These are phyloP conservation scores for Phataginus tetradactyla DNA, from an alignment of 2,797 vertebrate species.

Conservation along the genomic window DNA sequence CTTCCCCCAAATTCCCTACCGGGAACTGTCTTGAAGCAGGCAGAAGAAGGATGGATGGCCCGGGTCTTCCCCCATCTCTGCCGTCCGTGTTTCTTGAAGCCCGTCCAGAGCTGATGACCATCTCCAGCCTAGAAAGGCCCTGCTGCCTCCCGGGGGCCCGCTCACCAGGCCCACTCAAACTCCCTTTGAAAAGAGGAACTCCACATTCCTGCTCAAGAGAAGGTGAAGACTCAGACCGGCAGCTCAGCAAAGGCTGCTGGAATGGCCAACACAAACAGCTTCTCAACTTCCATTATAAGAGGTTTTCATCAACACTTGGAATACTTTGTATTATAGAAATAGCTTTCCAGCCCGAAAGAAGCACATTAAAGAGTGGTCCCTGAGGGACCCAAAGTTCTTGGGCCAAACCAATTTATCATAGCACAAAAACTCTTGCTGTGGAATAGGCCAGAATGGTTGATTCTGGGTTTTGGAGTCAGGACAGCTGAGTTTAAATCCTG, in stretches of 20 bases:
- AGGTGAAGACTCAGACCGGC: conserved; percentile 48
- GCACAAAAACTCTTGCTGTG: conserved; percentile 2
- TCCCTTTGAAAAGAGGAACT: conserved; percentile 63
- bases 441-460: neutral
- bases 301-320: conserved; percentile 69
- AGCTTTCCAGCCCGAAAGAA: conserved; percentile 71
- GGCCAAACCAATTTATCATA: conserved; percentile 67
- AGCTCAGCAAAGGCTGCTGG: conserved; percentile 41
- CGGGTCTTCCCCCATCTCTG: conserved; percentile 62
- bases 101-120: conserved; percentile 53
- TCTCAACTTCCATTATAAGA: conserved; percentile 75
- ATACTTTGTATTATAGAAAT: conserved; percentile 69
- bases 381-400: neutral
- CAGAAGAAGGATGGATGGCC: conserved; percentile 72
- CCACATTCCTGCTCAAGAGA: conserved; percentile 50
- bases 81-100: conserved; percentile 61
- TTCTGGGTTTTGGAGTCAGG: neutral
- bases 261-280: conserved; percentile 79
- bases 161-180: conserved; percentile 49
- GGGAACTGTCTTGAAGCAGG: conserved; percentile 62
- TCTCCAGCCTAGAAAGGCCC: conserved; percentile 55
- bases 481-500: neutral
- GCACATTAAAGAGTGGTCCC: conserved; percentile 66
- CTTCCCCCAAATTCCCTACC: conserved; percentile 72
- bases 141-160: conserved; percentile 12